These are phyloP conservation scores for Erpetoichthys calabaricus DNA, from an alignment of 2,797 vertebrate genomes.

Conservation along the genomic window DNA sequence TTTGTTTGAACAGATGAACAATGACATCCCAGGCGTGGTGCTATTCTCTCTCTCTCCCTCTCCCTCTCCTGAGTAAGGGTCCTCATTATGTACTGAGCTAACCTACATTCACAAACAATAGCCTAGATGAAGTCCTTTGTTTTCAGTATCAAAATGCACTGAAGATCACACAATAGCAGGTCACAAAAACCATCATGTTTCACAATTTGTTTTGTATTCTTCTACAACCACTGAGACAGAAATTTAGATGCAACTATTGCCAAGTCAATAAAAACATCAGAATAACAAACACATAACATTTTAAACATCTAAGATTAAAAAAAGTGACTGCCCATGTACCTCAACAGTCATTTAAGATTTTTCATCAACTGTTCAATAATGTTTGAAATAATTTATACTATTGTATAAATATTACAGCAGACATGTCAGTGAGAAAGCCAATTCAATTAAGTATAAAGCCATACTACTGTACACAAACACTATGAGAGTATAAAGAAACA, in stretches of 20 bases:
- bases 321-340: too few relatives aligned
- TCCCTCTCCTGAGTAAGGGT: neutral
- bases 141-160: conserved; percentile 15
- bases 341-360: too few relatives aligned
- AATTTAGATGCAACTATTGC: conserved; percentile 5
- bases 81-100: conserved; percentile 5
- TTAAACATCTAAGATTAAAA: too few relatives aligned
- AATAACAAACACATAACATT: too few relatives aligned
- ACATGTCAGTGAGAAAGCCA: neutral
- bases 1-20: conserved; percentile 9
- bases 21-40: conserved; percentile 2
- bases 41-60: conserved; percentile 10
- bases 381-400: conserved; percentile 6
- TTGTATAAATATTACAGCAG: conserved; percentile 9
- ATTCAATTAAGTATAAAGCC: too few relatives aligned
- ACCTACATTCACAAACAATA: conserved; percentile 9
- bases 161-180: conserved; percentile 12
- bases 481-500: too few relatives aligned
- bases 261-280: too few relatives aligned
- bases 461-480: too few relatives aligned
- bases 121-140: conserved; percentile 13
- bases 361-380: neutral
- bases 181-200: conserved; percentile 10
- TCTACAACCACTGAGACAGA: neutral
- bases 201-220: conserved; percentile 7